Evolutionary conservation across 2,113 vertebrate species (phyloP).

Genomic region (Orycteropus afer): DNA sequence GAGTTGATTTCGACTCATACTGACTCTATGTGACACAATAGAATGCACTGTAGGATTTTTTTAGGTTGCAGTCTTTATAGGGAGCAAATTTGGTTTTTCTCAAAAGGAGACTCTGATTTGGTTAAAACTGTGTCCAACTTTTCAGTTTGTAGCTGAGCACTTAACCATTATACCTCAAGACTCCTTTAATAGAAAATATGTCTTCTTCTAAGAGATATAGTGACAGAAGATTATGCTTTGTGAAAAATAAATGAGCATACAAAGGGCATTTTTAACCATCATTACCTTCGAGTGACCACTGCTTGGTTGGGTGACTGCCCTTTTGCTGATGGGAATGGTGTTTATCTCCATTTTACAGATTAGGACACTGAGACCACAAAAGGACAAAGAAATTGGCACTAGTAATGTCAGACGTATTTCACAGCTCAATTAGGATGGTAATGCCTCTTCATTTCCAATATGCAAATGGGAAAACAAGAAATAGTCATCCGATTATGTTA

Average conservation of each 20-base stretch:
- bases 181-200: not conserved
- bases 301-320: not conserved
- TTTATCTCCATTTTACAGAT: conserved; percentile 31
- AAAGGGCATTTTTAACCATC: not conserved
- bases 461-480: not conserved
- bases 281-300: not conserved
- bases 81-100: not conserved
- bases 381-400: not conserved
- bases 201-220: conserved; percentile 53
- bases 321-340: not conserved
- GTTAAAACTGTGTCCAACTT: not conserved
- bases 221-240: conserved; percentile 23
- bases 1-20: not conserved
- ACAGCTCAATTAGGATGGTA: not conserved
- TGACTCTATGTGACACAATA: not conserved
- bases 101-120: not conserved
- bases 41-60: not conserved
- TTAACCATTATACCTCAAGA: not conserved
- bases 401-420: not conserved
- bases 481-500: not conserved
- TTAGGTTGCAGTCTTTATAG: not conserved
- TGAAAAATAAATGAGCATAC: not conserved
- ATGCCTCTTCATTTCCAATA: conserved; percentile 41
- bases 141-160: not conserved
- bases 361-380: not conserved